A percentile compares a stretch with the other conserved stretches of the same genome.
Evolutionary conservation across 1,140 invertebrate species (phyloP).

Genomic region (Coelopa frigida): DNA sequence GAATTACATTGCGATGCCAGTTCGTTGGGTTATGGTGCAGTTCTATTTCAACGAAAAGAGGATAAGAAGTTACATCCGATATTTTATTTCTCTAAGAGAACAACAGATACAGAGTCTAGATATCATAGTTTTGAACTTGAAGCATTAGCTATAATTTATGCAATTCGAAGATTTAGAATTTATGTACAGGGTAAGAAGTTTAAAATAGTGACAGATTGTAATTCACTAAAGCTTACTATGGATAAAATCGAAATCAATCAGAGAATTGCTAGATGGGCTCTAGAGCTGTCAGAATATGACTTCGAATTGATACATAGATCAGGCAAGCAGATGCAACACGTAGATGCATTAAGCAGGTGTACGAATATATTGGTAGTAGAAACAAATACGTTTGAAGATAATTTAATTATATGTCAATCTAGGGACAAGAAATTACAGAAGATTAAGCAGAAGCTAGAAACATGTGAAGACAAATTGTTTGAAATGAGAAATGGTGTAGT

Average conservation of each 20-base stretch:
- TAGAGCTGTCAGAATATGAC: slow-evolving; percentile 33
- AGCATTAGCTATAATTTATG: slow-evolving; percentile 26
- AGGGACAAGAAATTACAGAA: slow-evolving; percentile 37
- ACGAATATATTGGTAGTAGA: not conserved
- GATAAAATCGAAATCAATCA: slow-evolving; percentile 36
- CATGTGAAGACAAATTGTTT: slow-evolving; percentile 21
- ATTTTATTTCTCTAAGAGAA: slow-evolving; percentile 35
- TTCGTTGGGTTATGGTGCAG: slow-evolving; percentile 22
- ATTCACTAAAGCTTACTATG: slow-evolving; percentile 38
- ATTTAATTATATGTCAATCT: slow-evolving; percentile 31
- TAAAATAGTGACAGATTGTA: slow-evolving; percentile 44
- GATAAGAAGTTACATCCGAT: slow-evolving; percentile 26
- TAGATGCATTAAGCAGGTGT: slow-evolving; percentile 21
- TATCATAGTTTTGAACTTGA: slow-evolving; percentile 41
- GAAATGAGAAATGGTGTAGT: slow-evolving; percentile 23
- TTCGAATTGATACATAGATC: slow-evolving; percentile 26
- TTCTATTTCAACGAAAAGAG: slow-evolving; percentile 18
- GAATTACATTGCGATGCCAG: slow-evolving; percentile 27
- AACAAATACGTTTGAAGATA: slow-evolving; percentile 11
- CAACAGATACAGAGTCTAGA: slow-evolving; percentile 23
- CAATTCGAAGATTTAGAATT: slow-evolving; percentile 26
- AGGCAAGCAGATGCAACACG: slow-evolving; percentile 32
- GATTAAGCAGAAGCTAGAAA: too few relatives aligned
- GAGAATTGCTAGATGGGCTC: slow-evolving; percentile 35
- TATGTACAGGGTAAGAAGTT: slow-evolving; percentile 47